Percentiles rank a stretch among this genome's conserved stretches.
Conservation (phyloP, 2,797 vertebrate species). For the Taenioides sp. region DNA sequence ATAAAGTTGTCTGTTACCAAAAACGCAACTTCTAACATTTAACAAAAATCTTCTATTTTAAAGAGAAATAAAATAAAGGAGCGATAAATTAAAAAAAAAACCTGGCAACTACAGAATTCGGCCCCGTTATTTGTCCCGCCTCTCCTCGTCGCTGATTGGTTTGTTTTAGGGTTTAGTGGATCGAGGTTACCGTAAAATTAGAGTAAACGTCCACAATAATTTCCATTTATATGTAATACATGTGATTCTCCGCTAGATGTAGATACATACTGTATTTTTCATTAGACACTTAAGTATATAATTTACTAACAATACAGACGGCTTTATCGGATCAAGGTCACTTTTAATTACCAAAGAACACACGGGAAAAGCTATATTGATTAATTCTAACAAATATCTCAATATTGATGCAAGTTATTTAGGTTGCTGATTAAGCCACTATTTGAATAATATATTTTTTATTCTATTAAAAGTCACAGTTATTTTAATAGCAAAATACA, state of each 20-base stretch:
- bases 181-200: conserved; percentile 30
- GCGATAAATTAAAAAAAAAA: not conserved
- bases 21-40: not conserved
- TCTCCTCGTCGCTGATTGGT: conserved; percentile 35
- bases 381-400: too few relatives aligned
- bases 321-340: not conserved
- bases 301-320: not conserved
- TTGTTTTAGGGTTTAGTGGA: accelerated
- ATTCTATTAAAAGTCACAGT: too few relatives aligned
- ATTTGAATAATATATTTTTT: too few relatives aligned
- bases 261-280: conserved; percentile 6
- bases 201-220: not conserved
- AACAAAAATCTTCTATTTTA: too few relatives aligned
- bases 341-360: too few relatives aligned
- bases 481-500: too few relatives aligned
- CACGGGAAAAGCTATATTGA: too few relatives aligned
- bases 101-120: not conserved
- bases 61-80: too few relatives aligned
- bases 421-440: too few relatives aligned
- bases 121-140: conserved; percentile 58
- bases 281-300: not conserved
- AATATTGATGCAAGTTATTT: too few relatives aligned
- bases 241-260: conserved; percentile 48
- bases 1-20: not conserved
- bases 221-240: conserved; percentile 6